phyloP scores from a whole-genome alignment of 1,140 invertebrate species.

The Ips nitidus region DNA sequence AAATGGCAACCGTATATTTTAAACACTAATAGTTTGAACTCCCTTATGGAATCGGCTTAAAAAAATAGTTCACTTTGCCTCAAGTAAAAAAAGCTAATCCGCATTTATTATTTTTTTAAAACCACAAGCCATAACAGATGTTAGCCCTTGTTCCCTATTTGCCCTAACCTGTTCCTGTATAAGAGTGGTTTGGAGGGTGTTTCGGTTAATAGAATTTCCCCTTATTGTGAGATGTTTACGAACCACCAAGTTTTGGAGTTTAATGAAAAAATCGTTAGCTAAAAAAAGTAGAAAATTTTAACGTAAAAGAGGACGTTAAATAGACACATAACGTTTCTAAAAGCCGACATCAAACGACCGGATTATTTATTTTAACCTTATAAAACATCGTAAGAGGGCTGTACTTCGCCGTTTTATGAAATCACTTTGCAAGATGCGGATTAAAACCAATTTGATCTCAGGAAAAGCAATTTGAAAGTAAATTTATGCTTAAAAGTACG shows the following conservation, averaged over 20 bases:
- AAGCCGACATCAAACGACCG: constrained; percentile 41
- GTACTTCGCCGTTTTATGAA: constrained; percentile 42
- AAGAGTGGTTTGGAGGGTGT: too few relatives aligned
- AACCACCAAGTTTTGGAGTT: too few relatives aligned
- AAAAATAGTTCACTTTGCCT: background rate
- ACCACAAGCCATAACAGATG: constrained; percentile 42
- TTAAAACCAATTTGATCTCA: constrained; percentile 47
- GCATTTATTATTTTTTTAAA: constrained; percentile 2
- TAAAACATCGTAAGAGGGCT: constrained; percentile 41
- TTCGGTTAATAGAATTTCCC: too few relatives aligned
- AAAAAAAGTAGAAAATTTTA: constrained; percentile 26
- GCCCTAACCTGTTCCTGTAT: background rate
- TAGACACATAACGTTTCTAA: constrained; percentile 37
- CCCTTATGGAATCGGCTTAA: background rate
- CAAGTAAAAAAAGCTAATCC: constrained; percentile 8
- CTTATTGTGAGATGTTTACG: too few relatives aligned
- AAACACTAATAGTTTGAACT: background rate
- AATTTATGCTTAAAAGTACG: constrained; percentile 34
- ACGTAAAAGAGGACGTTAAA: constrained; percentile 35
- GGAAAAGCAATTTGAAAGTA: constrained; percentile 40
- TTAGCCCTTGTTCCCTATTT: constrained; percentile 33
- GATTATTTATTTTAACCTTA: constrained; percentile 46
- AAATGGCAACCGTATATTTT: background rate
- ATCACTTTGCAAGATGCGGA: constrained; percentile 41
- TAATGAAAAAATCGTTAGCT: background rate